Percentiles rank a stretch among this genome's conserved stretches.
Evolutionary conservation across 2,113 vertebrate species (phyloP).

Genomic region (Chascanopsetta lugubris): DNA sequence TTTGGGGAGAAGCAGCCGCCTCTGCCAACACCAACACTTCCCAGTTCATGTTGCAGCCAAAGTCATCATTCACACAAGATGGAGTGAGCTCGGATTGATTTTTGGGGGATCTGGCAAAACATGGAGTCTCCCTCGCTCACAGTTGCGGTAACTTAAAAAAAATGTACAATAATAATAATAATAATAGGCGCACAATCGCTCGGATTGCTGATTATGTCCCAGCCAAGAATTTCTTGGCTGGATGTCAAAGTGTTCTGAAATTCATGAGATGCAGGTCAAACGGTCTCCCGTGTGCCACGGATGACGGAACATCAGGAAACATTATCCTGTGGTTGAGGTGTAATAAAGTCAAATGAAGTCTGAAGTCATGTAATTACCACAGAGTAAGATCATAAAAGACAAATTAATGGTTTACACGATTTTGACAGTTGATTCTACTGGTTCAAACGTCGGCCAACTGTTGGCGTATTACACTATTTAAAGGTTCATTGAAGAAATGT

Average conservation of each 20-base stretch:
- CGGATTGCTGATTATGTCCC: constrained; percentile 8
- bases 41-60: constrained; percentile 21
- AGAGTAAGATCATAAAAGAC: not conserved
- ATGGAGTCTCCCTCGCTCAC: not conserved
- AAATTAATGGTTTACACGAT: not conserved
- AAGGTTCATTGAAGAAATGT: too few relatives aligned
- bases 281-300: too few relatives aligned
- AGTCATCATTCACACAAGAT: constrained; percentile 24
- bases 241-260: not conserved
- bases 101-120: constrained; percentile 21
- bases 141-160: constrained; percentile 17
- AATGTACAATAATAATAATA: too few relatives aligned
- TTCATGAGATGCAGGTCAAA: not conserved
- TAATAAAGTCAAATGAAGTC: not conserved
- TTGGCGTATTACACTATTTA: too few relatives aligned
- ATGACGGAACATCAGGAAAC: not conserved
- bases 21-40: constrained; percentile 16
- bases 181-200: constrained; percentile 4
- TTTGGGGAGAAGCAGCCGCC: too few relatives aligned
- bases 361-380: not conserved
- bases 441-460: too few relatives aligned
- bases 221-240: not conserved
- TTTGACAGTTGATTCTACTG: not conserved
- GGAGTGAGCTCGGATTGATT: constrained; percentile 1
- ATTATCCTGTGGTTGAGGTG: not conserved